These are phyloP conservation scores for Notocelia uddmanniana DNA, from an alignment of 2,888 invertebrate genomes.

Conservation along the genomic window DNA sequence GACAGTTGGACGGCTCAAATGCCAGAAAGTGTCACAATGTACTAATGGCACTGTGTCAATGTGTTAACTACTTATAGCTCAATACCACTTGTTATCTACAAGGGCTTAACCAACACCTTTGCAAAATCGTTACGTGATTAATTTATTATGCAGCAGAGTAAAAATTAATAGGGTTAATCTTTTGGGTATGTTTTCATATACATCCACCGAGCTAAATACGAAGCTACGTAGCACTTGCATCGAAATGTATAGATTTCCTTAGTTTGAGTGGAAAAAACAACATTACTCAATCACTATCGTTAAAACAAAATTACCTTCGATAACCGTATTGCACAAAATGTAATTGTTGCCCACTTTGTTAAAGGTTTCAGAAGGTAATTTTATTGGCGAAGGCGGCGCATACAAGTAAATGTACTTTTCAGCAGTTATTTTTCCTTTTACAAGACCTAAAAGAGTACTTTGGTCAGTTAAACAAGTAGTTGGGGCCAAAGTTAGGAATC, in stretches of 20 bases:
- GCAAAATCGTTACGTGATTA: conserved; percentile 6
- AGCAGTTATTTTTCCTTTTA: conserved; percentile 5
- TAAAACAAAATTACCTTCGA: too few relatives aligned
- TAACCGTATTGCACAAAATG: too few relatives aligned
- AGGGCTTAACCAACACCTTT: conserved; percentile 12
- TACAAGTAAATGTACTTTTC: conserved; percentile 4
- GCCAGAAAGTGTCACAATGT: conserved; percentile 28
- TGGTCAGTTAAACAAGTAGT: conserved; percentile 1
- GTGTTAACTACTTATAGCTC: conserved; percentile 7
- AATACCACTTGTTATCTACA: conserved; percentile 28
- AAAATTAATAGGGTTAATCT: background rate
- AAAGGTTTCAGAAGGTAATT: too few relatives aligned
- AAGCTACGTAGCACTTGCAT: too few relatives aligned
- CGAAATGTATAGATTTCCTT: too few relatives aligned
- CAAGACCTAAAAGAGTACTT: conserved; percentile 1
- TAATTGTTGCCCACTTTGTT: too few relatives aligned
- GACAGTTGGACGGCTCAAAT: conserved; percentile 26
- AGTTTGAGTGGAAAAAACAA: too few relatives aligned
- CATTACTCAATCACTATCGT: background rate
- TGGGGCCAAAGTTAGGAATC: background rate
- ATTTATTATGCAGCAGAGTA: background rate
- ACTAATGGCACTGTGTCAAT: conserved; percentile 17
- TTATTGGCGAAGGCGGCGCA: conserved; percentile 16
- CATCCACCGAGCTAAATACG: too few relatives aligned
- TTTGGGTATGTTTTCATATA: too few relatives aligned